Conservation (phyloP, 2,797 vertebrate species). For the Gorsachius magnificus region DNA sequence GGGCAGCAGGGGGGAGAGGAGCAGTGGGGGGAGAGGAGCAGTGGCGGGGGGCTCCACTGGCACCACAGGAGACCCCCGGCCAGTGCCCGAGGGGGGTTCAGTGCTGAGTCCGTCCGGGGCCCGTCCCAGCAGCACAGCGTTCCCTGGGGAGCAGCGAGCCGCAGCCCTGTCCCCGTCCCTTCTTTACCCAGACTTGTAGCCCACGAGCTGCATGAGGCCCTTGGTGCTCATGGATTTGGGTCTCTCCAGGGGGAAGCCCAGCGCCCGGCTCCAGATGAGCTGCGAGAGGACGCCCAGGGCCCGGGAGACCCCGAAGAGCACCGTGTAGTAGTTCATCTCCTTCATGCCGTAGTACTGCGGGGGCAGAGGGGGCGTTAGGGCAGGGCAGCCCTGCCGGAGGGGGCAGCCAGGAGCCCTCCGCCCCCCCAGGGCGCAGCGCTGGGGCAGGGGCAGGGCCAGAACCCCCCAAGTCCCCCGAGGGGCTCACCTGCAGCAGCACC, state of each 20-base stretch:
- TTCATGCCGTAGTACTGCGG: constrained; percentile 94
- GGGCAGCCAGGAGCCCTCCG: accelerated
- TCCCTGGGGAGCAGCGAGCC: background rate
- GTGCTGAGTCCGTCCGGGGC: background rate
- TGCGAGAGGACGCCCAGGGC: constrained; percentile 92
- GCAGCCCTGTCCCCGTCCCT: constrained; percentile 38
- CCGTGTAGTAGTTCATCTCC: constrained; percentile 99
- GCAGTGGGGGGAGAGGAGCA: background rate
- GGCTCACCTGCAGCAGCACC: constrained; percentile 91
- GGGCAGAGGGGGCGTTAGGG: background rate
- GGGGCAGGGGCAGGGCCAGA: accelerated
- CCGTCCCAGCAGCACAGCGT: background rate
- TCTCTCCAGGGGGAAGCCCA: constrained; percentile 94
- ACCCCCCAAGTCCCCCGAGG: accelerated
- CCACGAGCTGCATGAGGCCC: constrained; percentile 91
- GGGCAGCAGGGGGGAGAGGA: background rate
- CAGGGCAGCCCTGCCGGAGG: accelerated
- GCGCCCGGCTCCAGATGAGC: constrained; percentile 93
- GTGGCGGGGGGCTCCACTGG: background rate
- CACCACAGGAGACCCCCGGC: background rate
- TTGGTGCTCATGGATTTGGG: constrained; percentile 98
- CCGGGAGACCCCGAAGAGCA: constrained; percentile 93
- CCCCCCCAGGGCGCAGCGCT: too few relatives aligned
- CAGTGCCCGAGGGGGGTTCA: background rate
- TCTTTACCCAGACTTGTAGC: constrained; percentile 87